Evolutionary conservation across 2,888 invertebrate species (phyloP).

Genomic region (Eudasyphora cyanicolor): DNA sequence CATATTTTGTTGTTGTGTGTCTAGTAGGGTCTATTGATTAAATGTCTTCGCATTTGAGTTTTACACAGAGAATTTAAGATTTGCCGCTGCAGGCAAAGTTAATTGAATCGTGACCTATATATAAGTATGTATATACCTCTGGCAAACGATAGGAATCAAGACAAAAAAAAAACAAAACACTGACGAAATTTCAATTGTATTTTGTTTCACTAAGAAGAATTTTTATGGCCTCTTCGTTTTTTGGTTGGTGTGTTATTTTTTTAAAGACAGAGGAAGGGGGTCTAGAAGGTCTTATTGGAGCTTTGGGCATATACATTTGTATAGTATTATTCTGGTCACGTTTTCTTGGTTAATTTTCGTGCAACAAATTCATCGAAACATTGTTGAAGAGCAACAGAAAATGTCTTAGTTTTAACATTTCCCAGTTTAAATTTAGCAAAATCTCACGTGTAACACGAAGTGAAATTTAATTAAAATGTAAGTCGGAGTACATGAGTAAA

Average conservation of each 20-base stretch:
- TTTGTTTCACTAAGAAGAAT: slow-evolving; percentile 1
- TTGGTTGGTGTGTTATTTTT: neutral
- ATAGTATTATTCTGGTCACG: neutral
- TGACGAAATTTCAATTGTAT: slow-evolving; percentile 1
- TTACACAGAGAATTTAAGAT: no score
- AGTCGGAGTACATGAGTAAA: no score
- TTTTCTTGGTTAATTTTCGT: neutral
- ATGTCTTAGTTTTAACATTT: neutral
- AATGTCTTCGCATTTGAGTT: no score
- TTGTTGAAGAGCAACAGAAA: neutral
- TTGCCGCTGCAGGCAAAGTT: neutral
- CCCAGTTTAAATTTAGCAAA: neutral
- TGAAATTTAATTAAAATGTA: no score
- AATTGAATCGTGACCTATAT: slow-evolving; percentile 14
- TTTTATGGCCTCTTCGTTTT: neutral
- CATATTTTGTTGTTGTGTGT: neutral
- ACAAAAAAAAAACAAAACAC: neutral
- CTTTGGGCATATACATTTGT: no score
- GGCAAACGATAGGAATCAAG: neutral
- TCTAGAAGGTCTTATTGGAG: no score
- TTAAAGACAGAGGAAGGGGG: neutral
- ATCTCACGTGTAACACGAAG: neutral
- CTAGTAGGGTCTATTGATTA: no score
- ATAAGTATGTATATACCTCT: neutral
- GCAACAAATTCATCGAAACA: neutral